These are phyloP conservation scores for Stegostoma tigrinum DNA, from an alignment of 2,113 vertebrate species.

Conservation along the genomic window DNA sequence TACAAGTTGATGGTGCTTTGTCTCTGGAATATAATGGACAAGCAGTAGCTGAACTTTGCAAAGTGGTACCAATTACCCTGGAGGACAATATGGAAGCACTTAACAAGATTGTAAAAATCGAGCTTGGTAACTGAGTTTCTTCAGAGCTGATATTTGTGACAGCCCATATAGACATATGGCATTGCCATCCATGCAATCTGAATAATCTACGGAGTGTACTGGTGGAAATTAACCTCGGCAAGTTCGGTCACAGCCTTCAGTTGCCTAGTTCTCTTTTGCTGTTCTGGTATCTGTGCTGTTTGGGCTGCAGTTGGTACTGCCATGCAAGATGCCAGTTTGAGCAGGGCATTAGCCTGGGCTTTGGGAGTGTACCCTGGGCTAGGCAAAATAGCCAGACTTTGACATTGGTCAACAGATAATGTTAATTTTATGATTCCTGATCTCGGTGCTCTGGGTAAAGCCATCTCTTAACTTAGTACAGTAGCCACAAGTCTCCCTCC, in stretches of 20 bases:
- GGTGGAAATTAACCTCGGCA: not conserved
- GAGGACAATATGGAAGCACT: not conserved
- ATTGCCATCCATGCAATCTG: not conserved
- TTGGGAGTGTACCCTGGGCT: not conserved
- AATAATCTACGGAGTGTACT: not conserved
- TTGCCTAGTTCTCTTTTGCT: not conserved
- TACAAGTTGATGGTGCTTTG: too few relatives aligned
- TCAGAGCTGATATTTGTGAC: not conserved
- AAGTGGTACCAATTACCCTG: not conserved
- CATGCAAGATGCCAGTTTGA: not conserved
- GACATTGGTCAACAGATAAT: not conserved
- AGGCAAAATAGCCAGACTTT: not conserved
- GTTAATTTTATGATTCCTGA: not conserved
- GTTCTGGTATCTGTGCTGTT: not conserved
- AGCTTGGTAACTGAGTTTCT: not conserved
- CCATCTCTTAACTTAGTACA: not conserved
- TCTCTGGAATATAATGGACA: not conserved
- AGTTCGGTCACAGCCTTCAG: not conserved
- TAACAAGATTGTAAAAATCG: constrained; percentile 2
- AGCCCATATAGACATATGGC: not conserved
- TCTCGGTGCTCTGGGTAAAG: not conserved
- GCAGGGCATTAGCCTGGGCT: not conserved
- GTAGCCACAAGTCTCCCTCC: too few relatives aligned
- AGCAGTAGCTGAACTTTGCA: not conserved
- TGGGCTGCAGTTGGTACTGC: not conserved